Evolutionary conservation across 1,140 invertebrate genomes (phyloP).

Genomic region (Drosophila pseudoobscura): DNA sequence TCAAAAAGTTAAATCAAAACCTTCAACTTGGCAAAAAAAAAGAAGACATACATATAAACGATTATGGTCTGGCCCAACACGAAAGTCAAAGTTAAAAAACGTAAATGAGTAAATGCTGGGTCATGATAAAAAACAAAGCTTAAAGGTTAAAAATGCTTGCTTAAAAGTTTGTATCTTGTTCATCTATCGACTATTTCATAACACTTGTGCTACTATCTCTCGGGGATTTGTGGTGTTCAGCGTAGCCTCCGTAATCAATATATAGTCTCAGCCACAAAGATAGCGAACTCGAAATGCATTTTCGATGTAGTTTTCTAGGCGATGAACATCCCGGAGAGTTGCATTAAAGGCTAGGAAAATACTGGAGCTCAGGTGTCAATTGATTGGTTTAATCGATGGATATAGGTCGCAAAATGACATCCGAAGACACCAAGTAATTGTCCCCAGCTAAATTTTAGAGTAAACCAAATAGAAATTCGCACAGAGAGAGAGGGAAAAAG

Average conservation of each 20-base stretch:
- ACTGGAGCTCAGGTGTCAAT: conserved; percentile 9
- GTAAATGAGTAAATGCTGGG: conserved; percentile 35
- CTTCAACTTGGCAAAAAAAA: conserved; percentile 41
- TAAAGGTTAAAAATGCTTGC: conserved; percentile 34
- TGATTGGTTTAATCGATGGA: conserved; percentile 4
- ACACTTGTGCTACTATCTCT: conserved; percentile 4
- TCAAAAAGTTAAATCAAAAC: conserved; percentile 12
- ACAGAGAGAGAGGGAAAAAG: too few species aligned
- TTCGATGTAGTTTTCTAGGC: conserved; percentile 12
- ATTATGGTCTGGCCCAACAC: conserved; percentile 12
- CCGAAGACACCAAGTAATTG: conserved; percentile 18
- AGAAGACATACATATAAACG: conserved; percentile 17
- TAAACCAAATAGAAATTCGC: conserved; percentile 2
- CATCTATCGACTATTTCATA: background rate
- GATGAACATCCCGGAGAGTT: too few species aligned
- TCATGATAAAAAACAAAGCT: conserved; percentile 29
- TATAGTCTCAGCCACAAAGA: background rate
- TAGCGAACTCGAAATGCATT: conserved; percentile 32
- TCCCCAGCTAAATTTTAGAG: conserved; percentile 22
- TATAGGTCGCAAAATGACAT: conserved; percentile 25
- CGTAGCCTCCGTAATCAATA: background rate
- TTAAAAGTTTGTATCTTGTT: background rate
- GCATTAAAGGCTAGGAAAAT: conserved; percentile 2
- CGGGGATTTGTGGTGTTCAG: background rate
- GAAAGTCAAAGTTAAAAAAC: conserved; percentile 45